Evolutionary conservation across 1,140 invertebrate genomes (phyloP), one percentile per base, ranked within the genome.

Genomic region (Euborellia annulipes): DNA sequence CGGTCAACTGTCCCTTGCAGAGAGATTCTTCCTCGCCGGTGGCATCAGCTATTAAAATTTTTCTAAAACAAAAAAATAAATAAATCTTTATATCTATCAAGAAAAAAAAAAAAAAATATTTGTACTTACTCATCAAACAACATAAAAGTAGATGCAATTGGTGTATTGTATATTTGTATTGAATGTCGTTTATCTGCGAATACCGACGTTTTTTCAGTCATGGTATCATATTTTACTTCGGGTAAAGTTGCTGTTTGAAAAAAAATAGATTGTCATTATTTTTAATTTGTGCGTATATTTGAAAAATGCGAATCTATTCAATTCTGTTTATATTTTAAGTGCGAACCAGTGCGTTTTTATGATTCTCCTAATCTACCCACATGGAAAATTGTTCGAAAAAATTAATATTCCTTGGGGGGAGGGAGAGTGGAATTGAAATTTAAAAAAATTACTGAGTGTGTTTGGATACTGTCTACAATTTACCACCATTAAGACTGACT

Each of bases 141-240:
- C 20, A 73, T 72, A 68, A 80, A 82, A 37, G 80, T 82, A 41
- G 73, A 76, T 18, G 77, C 71, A n/a, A 80, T 67, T 37, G 81
- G 76, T 36, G 70, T 58, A 45, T 63, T 68, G 53, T 65, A 58
- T 1, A 85, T 47, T 38, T 67, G 65, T 45, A 85, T 56, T 19
- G 60, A 59, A 50, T 54, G 70, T 61, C 62, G 68, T 1, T 69
- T 59, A 46, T 60, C 59, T 41, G 66, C 54, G 63, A 76, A 62
- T 36, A 76, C 69, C 48, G 66, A 63, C 22, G 73, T 73, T 37
- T 68, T 68, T 56, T 72, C 73, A 40, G 74, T 75, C 57, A 78
- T 75, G 42, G 65, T 51, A 67, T 80, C 75, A 61, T 78, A 75
- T 37, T 62, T 62, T 3, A 82, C 74, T 50, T 61, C 58, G 36